Conservation (phyloP, 2,113 vertebrate species). For the Hiodon tergisus region DNA sequence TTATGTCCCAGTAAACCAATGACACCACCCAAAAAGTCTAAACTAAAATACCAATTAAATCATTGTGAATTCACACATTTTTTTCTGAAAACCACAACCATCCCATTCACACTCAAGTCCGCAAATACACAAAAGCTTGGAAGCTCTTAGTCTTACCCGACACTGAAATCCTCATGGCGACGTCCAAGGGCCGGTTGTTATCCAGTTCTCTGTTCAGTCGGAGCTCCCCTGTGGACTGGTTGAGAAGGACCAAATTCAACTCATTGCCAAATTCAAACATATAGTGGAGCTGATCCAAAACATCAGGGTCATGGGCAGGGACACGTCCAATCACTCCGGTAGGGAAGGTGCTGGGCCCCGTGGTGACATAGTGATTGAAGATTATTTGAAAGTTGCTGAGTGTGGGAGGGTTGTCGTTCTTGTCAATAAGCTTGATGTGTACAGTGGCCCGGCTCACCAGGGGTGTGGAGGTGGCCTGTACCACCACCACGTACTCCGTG, state of each 20-base stretch:
- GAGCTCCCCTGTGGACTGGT: slow-evolving; percentile 81
- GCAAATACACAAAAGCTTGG: slow-evolving; percentile 20
- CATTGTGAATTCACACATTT: no score
- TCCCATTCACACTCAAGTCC: neutral
- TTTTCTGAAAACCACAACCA: no score
- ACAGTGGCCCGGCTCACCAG: slow-evolving; percentile 88
- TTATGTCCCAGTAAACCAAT: neutral
- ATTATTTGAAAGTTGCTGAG: slow-evolving; percentile 94
- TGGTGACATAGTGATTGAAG: slow-evolving; percentile 95
- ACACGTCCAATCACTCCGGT: slow-evolving; percentile 82
- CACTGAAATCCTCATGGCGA: slow-evolving; percentile 86
- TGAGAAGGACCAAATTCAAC: slow-evolving; percentile 82
- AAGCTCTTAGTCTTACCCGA: slow-evolving; percentile 71
- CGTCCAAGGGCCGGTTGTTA: slow-evolving; percentile 92
- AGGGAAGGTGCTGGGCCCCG: slow-evolving; percentile 84
- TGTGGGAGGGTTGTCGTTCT: slow-evolving; percentile 83
- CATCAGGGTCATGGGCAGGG: slow-evolving; percentile 81
- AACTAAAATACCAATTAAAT: no score
- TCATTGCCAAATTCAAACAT: slow-evolving; percentile 87
- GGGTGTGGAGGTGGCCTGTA: slow-evolving; percentile 91
- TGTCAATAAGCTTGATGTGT: slow-evolving; percentile 84
- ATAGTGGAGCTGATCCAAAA: slow-evolving; percentile 81
- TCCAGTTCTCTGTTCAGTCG: slow-evolving; percentile 82
- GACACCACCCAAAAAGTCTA: neutral
- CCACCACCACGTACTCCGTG: slow-evolving; percentile 83